These are phyloP conservation scores for Ditylenchus weischeri DNA, from an alignment of 2,888 invertebrate species.

Conservation along the genomic window DNA sequence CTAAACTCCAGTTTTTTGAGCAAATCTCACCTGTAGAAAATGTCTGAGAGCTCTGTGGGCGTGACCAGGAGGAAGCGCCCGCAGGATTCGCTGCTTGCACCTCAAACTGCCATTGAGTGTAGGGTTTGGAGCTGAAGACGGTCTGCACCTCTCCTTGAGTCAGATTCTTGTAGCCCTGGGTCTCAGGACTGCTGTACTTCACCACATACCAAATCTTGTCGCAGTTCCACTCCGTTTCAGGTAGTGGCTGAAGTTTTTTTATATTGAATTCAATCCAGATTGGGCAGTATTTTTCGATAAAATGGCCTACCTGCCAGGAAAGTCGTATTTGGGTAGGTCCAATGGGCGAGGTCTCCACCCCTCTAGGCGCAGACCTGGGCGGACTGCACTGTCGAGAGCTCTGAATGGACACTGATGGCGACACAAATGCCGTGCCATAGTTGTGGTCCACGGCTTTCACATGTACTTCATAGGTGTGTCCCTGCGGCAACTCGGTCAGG, in stretches of 20 bases:
- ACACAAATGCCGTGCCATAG: conserved; percentile 51
- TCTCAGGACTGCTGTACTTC: conserved; percentile 51
- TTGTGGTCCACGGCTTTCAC: conserved; percentile 48
- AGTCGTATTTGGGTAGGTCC: conserved; percentile 58
- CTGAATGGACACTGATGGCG: conserved; percentile 49
- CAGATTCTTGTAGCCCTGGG: conserved; percentile 48
- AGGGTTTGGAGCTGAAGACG: conserved; percentile 56
- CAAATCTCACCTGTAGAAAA: conserved; percentile 33
- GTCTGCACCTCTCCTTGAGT: conserved; percentile 50
- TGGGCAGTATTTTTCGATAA: neutral
- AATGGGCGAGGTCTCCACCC: conserved; percentile 47
- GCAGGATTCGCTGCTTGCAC: conserved; percentile 57
- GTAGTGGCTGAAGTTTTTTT: conserved; percentile 41
- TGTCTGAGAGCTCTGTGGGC: conserved; percentile 50
- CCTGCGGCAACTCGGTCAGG: conserved; percentile 52
- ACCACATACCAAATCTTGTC: conserved; percentile 58
- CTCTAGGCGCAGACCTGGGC: conserved; percentile 49
- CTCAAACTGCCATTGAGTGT: conserved; percentile 56
- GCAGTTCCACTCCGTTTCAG: conserved; percentile 57
- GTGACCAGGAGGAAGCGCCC: conserved; percentile 54
- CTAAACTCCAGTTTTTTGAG: too few relatives aligned
- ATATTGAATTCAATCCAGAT: neutral
- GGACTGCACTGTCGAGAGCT: conserved; percentile 46
- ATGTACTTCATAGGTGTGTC: conserved; percentile 48
- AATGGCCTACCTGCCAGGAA: conserved; percentile 46